Evolutionary conservation across 2,113 vertebrate genomes (phyloP).

Genomic region (Neofelis nebulosa): DNA sequence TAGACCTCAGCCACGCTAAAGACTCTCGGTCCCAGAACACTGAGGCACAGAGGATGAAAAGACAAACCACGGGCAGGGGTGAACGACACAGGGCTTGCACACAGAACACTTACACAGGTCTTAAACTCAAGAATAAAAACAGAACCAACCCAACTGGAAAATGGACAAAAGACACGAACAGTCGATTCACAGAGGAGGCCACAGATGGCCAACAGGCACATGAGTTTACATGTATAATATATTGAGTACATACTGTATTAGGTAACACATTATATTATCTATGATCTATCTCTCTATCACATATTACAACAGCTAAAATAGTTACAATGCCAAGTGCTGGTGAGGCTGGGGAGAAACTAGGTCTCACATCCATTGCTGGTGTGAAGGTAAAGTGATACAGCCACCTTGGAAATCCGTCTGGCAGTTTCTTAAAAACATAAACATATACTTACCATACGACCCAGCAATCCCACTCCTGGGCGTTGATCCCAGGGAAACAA

Average conservation of each 20-base stretch:
- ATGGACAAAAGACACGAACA: neutral
- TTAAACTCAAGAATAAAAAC: neutral
- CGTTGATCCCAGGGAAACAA: neutral
- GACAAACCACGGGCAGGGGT: accelerated
- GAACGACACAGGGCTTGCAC: neutral
- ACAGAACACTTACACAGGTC: neutral
- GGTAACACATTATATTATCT: neutral
- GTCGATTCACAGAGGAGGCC: neutral
- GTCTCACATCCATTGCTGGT: neutral
- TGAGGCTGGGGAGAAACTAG: neutral
- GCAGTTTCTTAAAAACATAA: neutral
- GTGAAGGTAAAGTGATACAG: neutral
- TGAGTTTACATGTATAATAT: too few species aligned
- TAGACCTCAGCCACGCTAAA: neutral
- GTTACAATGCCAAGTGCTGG: neutral
- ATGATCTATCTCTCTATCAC: neutral
- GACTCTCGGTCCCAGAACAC: neutral
- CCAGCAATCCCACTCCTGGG: too few species aligned
- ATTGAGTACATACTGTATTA: neutral
- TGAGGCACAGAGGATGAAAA: neutral
- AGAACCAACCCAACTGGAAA: neutral
- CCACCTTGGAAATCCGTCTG: neutral
- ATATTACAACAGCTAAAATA: neutral
- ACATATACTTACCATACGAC: neutral
- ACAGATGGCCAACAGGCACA: too few species aligned